These are phyloP conservation scores for Spodoptera frugiperda DNA, from an alignment of 1,140 invertebrate species.

Conservation along the genomic window DNA sequence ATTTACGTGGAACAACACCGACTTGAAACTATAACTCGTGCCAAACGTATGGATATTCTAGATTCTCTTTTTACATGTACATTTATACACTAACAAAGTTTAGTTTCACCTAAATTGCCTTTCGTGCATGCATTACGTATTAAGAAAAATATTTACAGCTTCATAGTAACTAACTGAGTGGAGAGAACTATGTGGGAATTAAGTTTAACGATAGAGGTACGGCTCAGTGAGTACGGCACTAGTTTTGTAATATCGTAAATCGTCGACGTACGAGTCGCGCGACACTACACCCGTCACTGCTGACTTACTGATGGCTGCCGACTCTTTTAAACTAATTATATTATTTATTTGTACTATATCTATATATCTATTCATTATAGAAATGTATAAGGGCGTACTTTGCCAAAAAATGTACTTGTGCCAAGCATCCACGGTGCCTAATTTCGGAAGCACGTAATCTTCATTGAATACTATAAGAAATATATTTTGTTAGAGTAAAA, in stretches of 20 bases:
- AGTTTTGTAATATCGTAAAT: conserved; percentile 39
- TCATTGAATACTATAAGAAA: conserved; percentile 37
- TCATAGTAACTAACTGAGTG: conserved; percentile 57
- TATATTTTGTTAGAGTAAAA: conserved; percentile 39
- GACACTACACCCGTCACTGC: conserved; percentile 49
- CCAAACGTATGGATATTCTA: conserved; percentile 15
- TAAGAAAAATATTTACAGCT: conserved; percentile 58
- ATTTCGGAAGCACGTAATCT: conserved; percentile 32
- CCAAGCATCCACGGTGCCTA: conserved; percentile 39
- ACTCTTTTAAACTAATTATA: conserved; percentile 48
- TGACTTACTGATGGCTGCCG: conserved; percentile 69
- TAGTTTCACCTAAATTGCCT: conserved; percentile 67
- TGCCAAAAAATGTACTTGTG: conserved; percentile 39
- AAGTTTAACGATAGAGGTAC: conserved; percentile 52
- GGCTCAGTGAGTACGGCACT: conserved; percentile 56
- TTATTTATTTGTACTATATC: conserved; percentile 43
- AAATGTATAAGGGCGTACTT: conserved; percentile 13
- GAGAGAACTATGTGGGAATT: conserved; percentile 54
- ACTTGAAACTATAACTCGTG: conserved; percentile 19
- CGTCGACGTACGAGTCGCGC: conserved; percentile 39
- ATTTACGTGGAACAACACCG: conserved; percentile 60
- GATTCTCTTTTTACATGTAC: conserved; percentile 7
- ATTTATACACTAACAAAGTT: conserved; percentile 22
- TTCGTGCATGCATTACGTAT: conserved; percentile 61
- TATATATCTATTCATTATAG: conserved; percentile 43